These are phyloP conservation scores for Stictocephala bisonia DNA, from an alignment of 2,888 invertebrate species.

Conservation along the genomic window DNA sequence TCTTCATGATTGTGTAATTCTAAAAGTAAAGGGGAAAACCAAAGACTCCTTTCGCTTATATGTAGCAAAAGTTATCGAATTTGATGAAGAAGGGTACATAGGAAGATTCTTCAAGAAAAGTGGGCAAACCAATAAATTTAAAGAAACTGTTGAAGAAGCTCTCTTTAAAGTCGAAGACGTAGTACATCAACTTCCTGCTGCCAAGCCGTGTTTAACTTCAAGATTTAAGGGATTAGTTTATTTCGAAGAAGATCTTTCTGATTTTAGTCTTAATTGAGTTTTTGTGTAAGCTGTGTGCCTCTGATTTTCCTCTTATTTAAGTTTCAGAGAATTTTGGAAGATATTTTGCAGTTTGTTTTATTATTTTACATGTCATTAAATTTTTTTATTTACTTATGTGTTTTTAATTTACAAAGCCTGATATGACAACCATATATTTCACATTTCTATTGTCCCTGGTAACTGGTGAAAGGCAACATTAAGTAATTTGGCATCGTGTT, in stretches of 20 bases:
- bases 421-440: neutral
- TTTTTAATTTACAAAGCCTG: conserved; percentile 19
- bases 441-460: conserved; percentile 25
- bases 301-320: neutral
- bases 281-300: neutral
- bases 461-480: neutral
- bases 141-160: conserved; percentile 47
- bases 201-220: conserved; percentile 24
- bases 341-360: neutral
- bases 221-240: conserved; percentile 9
- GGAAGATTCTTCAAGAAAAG: conserved; percentile 47
- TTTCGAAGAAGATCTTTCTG: conserved; percentile 25
- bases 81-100: conserved; percentile 40
- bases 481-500: conserved; percentile 10
- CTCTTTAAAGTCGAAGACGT: conserved; percentile 42
- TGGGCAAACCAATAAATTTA: conserved; percentile 37
- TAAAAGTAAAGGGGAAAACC: conserved; percentile 45
- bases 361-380: conserved; percentile 3
- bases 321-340: neutral
- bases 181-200: conserved; percentile 11
- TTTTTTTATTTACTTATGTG: neutral
- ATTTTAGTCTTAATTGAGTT: conserved; percentile 14
- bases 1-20: conserved; percentile 29
- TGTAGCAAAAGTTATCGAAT: conserved; percentile 36
- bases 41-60: conserved; percentile 36